phyloP scores from a whole-genome alignment of 2,797 vertebrate genomes.

The Hippoglossus hippoglossus region DNA sequence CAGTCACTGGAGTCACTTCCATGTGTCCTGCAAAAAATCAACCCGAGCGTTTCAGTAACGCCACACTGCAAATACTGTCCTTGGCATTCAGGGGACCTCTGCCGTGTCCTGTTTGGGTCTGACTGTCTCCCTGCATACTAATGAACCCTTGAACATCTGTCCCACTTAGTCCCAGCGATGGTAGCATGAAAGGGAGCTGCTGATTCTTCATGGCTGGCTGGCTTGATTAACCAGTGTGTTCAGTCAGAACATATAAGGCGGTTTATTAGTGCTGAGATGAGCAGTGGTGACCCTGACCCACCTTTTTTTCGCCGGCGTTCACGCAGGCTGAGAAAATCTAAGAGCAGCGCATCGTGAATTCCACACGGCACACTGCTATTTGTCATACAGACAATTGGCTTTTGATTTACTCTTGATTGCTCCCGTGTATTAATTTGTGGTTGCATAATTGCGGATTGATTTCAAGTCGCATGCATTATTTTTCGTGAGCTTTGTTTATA shows the following conservation, averaged over 20 bases:
- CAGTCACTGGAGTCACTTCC: slow-evolving; percentile 24
- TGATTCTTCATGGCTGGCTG: slow-evolving; percentile 80
- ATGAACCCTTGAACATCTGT: slow-evolving; percentile 87
- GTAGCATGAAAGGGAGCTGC: slow-evolving; percentile 70
- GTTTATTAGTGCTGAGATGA: slow-evolving; percentile 75
- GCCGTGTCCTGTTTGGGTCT: slow-evolving; percentile 73
- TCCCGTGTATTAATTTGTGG: slow-evolving; percentile 76
- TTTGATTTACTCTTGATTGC: slow-evolving; percentile 80
- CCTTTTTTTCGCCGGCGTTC: slow-evolving; percentile 40
- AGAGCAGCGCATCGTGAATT: slow-evolving; percentile 56
- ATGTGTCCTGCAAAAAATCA: slow-evolving; percentile 39
- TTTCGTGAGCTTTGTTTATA: slow-evolving; percentile 75
- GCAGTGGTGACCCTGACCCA: slow-evolving; percentile 67
- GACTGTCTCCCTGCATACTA: slow-evolving; percentile 80
- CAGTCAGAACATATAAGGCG: slow-evolving; percentile 71
- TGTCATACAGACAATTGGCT: slow-evolving; percentile 73
- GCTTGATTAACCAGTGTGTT: slow-evolving; percentile 80
- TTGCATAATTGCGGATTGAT: slow-evolving; percentile 78
- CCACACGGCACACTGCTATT: slow-evolving; percentile 65
- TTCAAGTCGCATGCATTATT: slow-evolving; percentile 72
- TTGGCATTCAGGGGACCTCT: slow-evolving; percentile 85
- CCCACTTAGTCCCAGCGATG: slow-evolving; percentile 75
- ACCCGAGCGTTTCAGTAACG: slow-evolving; percentile 50
- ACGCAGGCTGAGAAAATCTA: slow-evolving; percentile 41
- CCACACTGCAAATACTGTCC: slow-evolving; percentile 70